Evolutionary conservation across 2,113 vertebrate species (phyloP), one percentile per base, ranked within the genome.

Genomic region (Potamarius usumacintae): DNA sequence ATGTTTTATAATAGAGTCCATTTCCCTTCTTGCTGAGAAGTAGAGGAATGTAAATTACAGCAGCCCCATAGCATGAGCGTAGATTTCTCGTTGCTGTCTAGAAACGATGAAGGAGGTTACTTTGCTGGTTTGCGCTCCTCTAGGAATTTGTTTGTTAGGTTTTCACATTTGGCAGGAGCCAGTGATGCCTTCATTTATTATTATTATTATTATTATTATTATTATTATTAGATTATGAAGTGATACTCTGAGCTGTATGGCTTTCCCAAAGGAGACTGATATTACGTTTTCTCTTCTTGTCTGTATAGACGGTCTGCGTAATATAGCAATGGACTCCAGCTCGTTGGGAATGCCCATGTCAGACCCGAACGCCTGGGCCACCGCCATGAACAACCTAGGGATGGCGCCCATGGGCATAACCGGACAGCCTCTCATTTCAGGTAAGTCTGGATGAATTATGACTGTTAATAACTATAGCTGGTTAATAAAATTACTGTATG

Each of bases 361-460:
- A 0, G 97, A 99, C 92, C 97, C 97, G 8, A 96, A 94, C 17
- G 96, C 97, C 86, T 99, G 97, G 98, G 95, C 97, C 52, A 98
- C 97, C 3, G 98, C 97, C n/a, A 98, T 99, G 98, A 98, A 98
- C 94, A 99, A 98, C 91, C 95, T 99, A 76, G 97, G 97, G 78
- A 98, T 99, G 97, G 95, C 97, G 91, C 97, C 97, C 1, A 95
- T 99, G 88, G 96, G 97, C 86, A 96, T 99, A 89, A 95, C 96
- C 0, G 97, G 96, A 92, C 97, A 98, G 91, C 97, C 97, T 15
- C 96, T 98, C 84, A 95, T 99, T 92, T 95, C 97, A 92, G 97
- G 98, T 99, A 96, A 69, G 63, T 62, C 42, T 63, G 12, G 2
- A 76, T 11, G 11, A 25, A 42, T 30, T 17, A 34, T 18, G 7